These are phyloP conservation scores for Fukomys damarensis DNA, from an alignment of 2,113 vertebrate species.

Conservation along the genomic window DNA sequence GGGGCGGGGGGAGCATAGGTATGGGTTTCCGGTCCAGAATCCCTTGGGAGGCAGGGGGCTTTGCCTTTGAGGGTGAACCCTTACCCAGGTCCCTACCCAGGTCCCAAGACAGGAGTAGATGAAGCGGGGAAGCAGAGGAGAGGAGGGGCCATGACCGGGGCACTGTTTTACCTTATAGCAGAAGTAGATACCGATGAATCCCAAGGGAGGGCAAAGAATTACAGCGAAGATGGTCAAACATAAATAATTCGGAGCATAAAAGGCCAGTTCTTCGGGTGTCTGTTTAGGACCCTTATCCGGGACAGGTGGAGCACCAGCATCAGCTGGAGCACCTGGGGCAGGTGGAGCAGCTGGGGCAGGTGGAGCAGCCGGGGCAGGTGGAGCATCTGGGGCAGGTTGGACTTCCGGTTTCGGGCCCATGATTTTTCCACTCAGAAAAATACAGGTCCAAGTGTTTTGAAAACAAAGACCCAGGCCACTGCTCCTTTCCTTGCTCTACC, in stretches of 20 bases:
- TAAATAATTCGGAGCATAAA: background rate
- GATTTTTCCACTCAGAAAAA: background rate
- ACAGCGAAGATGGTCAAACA: rapidly evolving
- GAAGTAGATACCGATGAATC: background rate
- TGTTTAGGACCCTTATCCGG: background rate
- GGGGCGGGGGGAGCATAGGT: background rate
- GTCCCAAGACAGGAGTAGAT: background rate
- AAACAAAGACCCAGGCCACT: background rate
- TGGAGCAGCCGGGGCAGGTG: rapidly evolving
- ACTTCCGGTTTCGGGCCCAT: background rate
- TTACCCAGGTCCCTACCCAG: background rate
- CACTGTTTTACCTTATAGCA: constrained; percentile 20
- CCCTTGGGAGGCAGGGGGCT: background rate
- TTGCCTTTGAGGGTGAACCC: background rate
- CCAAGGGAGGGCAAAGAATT: constrained; percentile 59
- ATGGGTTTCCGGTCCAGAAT: background rate
- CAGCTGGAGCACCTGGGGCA: rapidly evolving
- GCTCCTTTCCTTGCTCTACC: background rate
- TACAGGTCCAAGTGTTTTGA: background rate
- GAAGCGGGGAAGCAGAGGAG: background rate
- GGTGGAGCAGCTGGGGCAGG: rapidly evolving
- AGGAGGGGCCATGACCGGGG: background rate
- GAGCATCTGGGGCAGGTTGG: background rate
- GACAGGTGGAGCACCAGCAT: rapidly evolving
- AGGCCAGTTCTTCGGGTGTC: constrained; percentile 18